Conservation (phyloP, 2,888 invertebrate genomes). For the Ptilodon capucinus region DNA sequence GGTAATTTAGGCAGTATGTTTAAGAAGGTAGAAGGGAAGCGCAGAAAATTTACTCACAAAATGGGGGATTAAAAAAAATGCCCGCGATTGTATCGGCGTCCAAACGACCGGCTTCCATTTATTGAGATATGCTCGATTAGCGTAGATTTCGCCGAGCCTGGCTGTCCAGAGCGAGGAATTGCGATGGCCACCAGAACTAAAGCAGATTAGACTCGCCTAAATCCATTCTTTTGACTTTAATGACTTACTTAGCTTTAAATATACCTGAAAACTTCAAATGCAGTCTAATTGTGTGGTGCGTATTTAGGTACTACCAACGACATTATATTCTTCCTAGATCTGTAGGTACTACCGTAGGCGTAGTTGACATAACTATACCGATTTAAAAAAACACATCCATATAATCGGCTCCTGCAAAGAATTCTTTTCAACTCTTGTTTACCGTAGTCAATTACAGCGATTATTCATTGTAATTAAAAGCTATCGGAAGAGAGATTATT, state of each 20-base stretch:
- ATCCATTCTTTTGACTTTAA: neutral
- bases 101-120: constrained; percentile 48
- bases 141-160: constrained; percentile 36
- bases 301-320: too few relatives aligned
- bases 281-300: too few relatives aligned
- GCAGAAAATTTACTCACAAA: neutral
- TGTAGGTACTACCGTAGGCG: too few relatives aligned
- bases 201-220: neutral
- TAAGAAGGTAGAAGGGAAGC: neutral
- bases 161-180: neutral
- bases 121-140: constrained; percentile 55
- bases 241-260: neutral
- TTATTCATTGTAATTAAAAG: constrained; percentile 29
- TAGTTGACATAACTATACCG: too few relatives aligned
- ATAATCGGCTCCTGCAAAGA: neutral
- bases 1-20: neutral
- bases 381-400: too few relatives aligned
- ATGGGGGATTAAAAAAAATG: constrained; percentile 40
- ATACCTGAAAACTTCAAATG: neutral
- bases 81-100: constrained; percentile 49
- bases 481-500: constrained; percentile 26
- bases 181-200: neutral
- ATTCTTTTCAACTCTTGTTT: neutral
- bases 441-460: neutral
- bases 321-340: too few relatives aligned